Percentiles rank a stretch among this genome's conserved stretches.
Evolutionary conservation across 1,140 invertebrate genomes (phyloP).

Genomic region (Drosophila elegans): DNA sequence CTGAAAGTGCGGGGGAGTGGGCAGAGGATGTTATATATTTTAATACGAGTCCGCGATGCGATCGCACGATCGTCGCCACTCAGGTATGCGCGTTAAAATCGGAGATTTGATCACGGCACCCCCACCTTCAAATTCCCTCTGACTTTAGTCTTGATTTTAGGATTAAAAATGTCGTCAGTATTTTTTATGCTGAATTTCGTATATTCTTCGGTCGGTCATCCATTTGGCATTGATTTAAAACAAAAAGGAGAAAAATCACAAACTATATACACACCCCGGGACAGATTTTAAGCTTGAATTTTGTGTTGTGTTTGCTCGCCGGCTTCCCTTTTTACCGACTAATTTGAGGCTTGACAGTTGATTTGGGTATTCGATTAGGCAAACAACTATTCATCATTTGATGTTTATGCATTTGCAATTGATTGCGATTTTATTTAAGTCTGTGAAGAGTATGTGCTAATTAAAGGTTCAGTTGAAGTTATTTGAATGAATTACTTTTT

Average conservation of each 20-base stretch:
- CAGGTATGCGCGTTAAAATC: constrained; percentile 61
- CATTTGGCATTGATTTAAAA: constrained; percentile 71
- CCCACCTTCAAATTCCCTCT: constrained; percentile 24
- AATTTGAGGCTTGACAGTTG: constrained; percentile 67
- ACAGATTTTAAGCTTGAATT: constrained; percentile 7
- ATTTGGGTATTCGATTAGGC: constrained; percentile 68
- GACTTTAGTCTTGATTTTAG: constrained; percentile 79
- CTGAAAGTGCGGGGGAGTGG: background rate
- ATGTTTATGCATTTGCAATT: constrained; percentile 15
- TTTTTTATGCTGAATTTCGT: constrained; percentile 75
- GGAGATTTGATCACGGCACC: constrained; percentile 50
- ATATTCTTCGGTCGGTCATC: constrained; percentile 30
- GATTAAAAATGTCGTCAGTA: constrained; percentile 82
- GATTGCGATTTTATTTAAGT: background rate
- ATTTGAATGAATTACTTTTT: background rate
- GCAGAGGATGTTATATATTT: constrained; percentile 47
- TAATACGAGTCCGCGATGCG: constrained; percentile 65
- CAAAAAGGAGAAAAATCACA: constrained; percentile 40
- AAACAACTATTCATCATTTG: constrained; percentile 56
- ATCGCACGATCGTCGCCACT: constrained; percentile 63
- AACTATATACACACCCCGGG: constrained; percentile 26
- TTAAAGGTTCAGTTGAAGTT: background rate
- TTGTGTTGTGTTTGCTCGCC: constrained; percentile 19
- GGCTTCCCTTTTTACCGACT: constrained; percentile 34
- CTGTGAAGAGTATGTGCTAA: background rate